Percentiles rank a stretch among this genome's conserved stretches.
phyloP scores from a whole-genome alignment of 2,888 invertebrate species.

The Drosophila pegasa region DNA sequence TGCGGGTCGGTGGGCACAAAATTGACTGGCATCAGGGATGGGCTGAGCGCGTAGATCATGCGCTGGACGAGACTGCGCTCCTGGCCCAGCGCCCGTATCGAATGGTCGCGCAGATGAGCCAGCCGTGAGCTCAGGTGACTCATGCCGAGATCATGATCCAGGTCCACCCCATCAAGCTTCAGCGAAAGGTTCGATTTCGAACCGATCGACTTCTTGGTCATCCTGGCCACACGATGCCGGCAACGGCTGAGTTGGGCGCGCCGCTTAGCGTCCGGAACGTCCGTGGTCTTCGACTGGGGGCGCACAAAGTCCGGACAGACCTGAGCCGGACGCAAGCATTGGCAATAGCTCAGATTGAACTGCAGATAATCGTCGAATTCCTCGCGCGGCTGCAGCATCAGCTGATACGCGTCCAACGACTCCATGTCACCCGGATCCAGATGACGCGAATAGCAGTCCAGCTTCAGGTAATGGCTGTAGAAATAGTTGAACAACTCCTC shows the following conservation, averaged over 20 bases:
- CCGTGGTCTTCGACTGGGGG: rapidly evolving
- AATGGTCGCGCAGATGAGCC: not conserved
- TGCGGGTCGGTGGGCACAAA: not conserved
- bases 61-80: slow-evolving; percentile 31
- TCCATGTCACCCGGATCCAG: slow-evolving; percentile 70
- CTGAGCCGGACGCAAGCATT: slow-evolving; percentile 56
- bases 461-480: slow-evolving; percentile 52
- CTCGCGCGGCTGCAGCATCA: slow-evolving; percentile 54
- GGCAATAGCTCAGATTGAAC: slow-evolving; percentile 72
- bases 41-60: slow-evolving; percentile 46
- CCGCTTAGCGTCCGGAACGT: not conserved
- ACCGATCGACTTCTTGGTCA: slow-evolving; percentile 3
- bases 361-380: slow-evolving; percentile 78
- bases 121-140: slow-evolving; percentile 27
- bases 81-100: rapidly evolving
- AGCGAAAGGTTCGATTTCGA: not conserved
- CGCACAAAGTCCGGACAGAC: slow-evolving; percentile 7
- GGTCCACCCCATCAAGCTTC: not conserved
- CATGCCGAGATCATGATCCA: slow-evolving; percentile 39
- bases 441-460: slow-evolving; percentile 57
- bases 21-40: slow-evolving; percentile 28
- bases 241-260: slow-evolving; percentile 47
- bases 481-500: slow-evolving; percentile 79
- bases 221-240: slow-evolving; percentile 30
- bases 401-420: slow-evolving; percentile 64